phyloP scores from a whole-genome alignment of 2,113 vertebrate species.

The Zosterops borbonicus region DNA sequence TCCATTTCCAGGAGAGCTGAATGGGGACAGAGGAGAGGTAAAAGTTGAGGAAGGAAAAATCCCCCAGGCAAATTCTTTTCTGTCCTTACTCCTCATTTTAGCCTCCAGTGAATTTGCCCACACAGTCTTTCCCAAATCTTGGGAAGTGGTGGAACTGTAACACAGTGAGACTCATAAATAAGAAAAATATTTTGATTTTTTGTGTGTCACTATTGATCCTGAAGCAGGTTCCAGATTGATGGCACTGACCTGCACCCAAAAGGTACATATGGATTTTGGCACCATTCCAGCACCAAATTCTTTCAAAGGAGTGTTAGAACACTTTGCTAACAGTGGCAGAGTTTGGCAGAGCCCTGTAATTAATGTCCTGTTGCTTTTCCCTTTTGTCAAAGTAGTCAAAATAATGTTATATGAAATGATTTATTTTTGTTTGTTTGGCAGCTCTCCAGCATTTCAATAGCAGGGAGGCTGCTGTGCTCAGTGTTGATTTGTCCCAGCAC shows the following conservation, averaged over 20 bases:
- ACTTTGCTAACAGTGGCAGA: background rate
- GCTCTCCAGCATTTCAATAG: background rate
- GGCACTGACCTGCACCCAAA: background rate
- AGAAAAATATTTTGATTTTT: background rate
- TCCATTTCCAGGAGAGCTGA: background rate
- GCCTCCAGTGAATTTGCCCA: background rate
- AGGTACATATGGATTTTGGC: background rate
- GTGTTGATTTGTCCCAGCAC: background rate
- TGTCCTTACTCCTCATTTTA: background rate
- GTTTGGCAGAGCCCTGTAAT: background rate
- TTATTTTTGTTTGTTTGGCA: conserved; percentile 31
- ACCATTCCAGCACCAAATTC: background rate
- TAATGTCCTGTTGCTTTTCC: background rate
- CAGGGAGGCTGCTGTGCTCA: background rate
- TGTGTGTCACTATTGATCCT: background rate
- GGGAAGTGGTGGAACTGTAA: background rate
- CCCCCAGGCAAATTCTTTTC: background rate
- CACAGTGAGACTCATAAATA: background rate
- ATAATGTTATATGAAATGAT: background rate
- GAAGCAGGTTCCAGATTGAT: background rate
- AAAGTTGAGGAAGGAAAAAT: background rate
- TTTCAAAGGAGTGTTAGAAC: background rate
- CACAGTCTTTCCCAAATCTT: background rate
- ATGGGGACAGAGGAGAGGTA: background rate
- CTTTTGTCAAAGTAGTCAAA: conserved; percentile 10